A percentile compares a stretch with the other conserved stretches of the same genome.
phyloP scores from a whole-genome alignment of 2,113 vertebrate species.

The Dascyllus trimaculatus region DNA sequence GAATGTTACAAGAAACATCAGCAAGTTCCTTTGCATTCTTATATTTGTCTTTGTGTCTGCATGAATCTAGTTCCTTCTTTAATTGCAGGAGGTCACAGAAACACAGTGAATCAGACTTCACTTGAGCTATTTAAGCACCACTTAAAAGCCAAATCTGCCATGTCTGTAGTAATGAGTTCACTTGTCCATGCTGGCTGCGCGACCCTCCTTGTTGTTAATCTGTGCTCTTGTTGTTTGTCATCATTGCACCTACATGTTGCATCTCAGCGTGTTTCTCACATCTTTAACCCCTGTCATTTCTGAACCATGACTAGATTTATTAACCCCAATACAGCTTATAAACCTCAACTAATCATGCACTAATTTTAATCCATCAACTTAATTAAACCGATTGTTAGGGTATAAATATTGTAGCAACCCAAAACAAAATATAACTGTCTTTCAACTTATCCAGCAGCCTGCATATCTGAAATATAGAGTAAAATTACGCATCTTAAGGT shows the following conservation, averaged over 20 bases:
- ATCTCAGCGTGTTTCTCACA: conserved; percentile 54
- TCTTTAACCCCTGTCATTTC: conserved; percentile 23
- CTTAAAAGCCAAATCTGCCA: neutral
- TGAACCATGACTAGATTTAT: conserved; percentile 12
- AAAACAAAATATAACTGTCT: conserved; percentile 10
- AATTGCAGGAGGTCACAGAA: conserved; percentile 47
- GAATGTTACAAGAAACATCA: conserved; percentile 38
- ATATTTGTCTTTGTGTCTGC: conserved; percentile 10
- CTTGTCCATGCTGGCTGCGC: conserved; percentile 68
- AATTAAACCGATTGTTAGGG: conserved; percentile 10
- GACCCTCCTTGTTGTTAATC: conserved; percentile 65
- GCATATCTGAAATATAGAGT: conserved; percentile 3
- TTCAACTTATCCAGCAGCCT: conserved; percentile 3
- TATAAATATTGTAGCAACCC: neutral
- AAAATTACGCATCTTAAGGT: neutral
- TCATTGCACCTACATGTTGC: conserved; percentile 51
- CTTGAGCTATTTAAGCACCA: neutral
- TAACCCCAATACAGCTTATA: conserved; percentile 12
- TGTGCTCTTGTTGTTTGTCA: conserved; percentile 65
- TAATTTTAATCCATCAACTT: neutral
- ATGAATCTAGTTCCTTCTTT: conserved; percentile 51
- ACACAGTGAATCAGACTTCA: neutral
- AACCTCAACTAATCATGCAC: neutral
- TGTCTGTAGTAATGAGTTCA: conserved; percentile 26
- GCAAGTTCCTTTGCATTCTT: conserved; percentile 13